Base-by-base conservation (phyloP, 2,797 vertebrate genomes). In the Florisuga fusca region DNA sequence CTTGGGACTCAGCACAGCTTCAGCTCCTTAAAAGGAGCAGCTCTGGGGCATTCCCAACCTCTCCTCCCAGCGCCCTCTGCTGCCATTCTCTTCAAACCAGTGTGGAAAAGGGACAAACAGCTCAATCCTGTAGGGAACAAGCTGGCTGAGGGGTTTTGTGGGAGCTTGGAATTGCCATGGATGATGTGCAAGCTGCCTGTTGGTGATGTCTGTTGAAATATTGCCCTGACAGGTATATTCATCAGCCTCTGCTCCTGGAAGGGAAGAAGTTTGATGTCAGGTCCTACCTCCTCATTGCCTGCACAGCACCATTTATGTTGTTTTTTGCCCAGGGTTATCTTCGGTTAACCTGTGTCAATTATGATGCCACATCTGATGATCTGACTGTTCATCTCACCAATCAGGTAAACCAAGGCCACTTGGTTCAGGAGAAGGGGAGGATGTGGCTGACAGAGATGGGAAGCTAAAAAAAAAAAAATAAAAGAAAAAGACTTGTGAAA, bases 281-380 rank as follows among this genome's bases (percentile, higher is more conserved):
- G 1, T 98, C 98, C 7, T 99, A 98, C 94, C 98, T 99, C 29
- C 98, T 99, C 53, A 98, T 99, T 2, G 98, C 99, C 96, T 99
- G 98, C 84, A 97, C 98, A 0, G 72, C 89, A 10, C 98, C 99
- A 0, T 98, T 98, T 67, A 94, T 99, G 98, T 95, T 99, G 36
- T 99, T 99, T 93, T 99, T 99, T n/a, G 97, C 98, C 69, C 99
- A 99, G 2, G 99, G 99, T 72, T 99, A 99, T 0, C 97, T 98
- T 53, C 97, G 98, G 20, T 95, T 99, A 87, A 99, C 98, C 78
- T 99, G 99, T 33, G 97, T 97, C 94, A 93, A 90, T 45, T 99
- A 99, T 1, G 98, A 99, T 91, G 98, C 98, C 4, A 67, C 85
- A 23, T 99, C 99, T 38, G 97, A 96, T 20, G 98, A 99, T 85